A percentile compares a stretch with the other conserved stretches of the same genome.
Evolutionary conservation across 2,113 vertebrate genomes (phyloP).

Genomic region (Gopherus flavomarginatus): DNA sequence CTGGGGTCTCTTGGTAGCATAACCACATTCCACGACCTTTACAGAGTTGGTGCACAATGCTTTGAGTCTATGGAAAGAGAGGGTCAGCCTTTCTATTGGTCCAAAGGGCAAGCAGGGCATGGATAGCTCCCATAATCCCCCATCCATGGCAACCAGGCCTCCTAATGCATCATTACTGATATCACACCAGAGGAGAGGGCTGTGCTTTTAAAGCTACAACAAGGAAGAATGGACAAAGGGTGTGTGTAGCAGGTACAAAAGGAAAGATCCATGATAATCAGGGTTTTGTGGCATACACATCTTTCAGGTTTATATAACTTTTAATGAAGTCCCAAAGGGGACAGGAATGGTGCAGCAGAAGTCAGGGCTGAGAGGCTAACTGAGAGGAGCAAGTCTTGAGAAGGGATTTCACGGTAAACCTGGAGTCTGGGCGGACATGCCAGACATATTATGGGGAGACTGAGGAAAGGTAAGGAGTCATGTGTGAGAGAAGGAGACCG

Average conservation of each 20-base stretch:
- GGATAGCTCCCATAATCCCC: not conserved
- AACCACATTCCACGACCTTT: not conserved
- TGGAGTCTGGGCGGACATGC: not conserved
- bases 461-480: not conserved
- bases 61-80: not conserved
- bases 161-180: not conserved
- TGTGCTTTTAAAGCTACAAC: not conserved
- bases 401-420: not conserved
- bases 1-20: not conserved
- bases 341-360: not conserved
- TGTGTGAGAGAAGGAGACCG: not conserved
- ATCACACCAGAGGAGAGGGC: accelerated
- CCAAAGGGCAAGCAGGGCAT: not conserved
- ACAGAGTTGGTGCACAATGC: not conserved
- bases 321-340: not conserved
- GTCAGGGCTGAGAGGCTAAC: not conserved
- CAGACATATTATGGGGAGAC: not conserved
- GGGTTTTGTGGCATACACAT: not conserved
- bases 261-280: no score
- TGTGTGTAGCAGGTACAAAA: no score
- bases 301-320: not conserved
- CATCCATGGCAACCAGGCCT: not conserved
- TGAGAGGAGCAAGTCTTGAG: not conserved
- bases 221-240: not conserved
- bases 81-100: not conserved